Conservation (phyloP, 2,888 invertebrate species). For the Pseudococcus jackbeardsleyi region DNA sequence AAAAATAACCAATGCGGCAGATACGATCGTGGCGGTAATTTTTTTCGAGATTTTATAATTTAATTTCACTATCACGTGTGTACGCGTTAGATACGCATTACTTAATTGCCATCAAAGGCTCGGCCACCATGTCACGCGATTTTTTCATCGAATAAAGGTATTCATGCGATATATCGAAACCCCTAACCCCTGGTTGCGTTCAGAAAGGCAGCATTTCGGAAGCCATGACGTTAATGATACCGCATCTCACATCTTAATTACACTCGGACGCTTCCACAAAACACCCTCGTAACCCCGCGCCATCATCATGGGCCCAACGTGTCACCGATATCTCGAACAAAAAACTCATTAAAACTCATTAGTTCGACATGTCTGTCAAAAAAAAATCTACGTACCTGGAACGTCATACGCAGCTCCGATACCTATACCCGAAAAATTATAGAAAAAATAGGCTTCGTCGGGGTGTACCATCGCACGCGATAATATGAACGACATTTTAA, state of each 20-base stretch:
- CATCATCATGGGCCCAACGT: not conserved
- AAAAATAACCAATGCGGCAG: not conserved
- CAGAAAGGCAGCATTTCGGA: not conserved
- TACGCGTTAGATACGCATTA: constrained; percentile 20
- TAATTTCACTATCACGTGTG: constrained; percentile 33
- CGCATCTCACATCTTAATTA: constrained; percentile 36
- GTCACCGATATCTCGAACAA: constrained; percentile 46
- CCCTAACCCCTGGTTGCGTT: not conserved
- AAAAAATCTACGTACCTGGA: not conserved
- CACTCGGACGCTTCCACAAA: constrained; percentile 20
- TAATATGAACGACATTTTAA: constrained; percentile 54
- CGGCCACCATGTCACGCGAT: constrained; percentile 24
- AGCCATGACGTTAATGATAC: constrained; percentile 26
- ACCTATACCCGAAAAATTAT: not conserved
- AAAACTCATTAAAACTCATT: constrained; percentile 57
- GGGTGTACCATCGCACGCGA: not conserved
- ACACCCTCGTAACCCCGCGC: not conserved
- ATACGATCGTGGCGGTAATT: not conserved
- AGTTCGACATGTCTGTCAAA: constrained; percentile 54
- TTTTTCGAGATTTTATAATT: constrained; percentile 36
- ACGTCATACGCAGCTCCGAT: not conserved
- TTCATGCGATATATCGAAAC: constrained; percentile 21
- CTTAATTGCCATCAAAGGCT: constrained; percentile 24
- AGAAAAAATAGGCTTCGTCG: not conserved
- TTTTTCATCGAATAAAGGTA: constrained; percentile 40